phyloP scores from a whole-genome alignment of 1,140 invertebrate species.

The Ceratina calcarata region DNA sequence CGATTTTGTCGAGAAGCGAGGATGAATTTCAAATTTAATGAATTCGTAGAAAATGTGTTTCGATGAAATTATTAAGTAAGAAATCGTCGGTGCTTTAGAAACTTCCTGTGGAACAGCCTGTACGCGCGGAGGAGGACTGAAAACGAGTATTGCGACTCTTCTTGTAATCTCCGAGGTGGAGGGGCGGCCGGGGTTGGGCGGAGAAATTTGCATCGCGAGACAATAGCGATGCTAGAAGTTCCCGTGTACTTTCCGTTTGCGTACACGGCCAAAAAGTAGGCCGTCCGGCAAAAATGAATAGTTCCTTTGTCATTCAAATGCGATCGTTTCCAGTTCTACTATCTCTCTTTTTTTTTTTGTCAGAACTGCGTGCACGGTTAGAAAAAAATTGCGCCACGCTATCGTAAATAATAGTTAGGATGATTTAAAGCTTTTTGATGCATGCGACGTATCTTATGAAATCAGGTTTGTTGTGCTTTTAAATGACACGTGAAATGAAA shows the following conservation, averaged over 20 bases:
- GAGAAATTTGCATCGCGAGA: slow-evolving; percentile 46
- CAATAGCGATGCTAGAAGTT: slow-evolving; percentile 49
- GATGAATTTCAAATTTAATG: no score
- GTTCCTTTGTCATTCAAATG: slow-evolving; percentile 48
- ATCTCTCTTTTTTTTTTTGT: neutral
- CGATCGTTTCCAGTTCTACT: slow-evolving; percentile 33
- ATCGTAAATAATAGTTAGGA: no score
- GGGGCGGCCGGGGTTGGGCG: neutral
- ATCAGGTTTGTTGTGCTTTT: no score
- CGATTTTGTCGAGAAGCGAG: no score
- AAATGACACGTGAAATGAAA: no score
- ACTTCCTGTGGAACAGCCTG: neutral
- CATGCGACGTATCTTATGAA: no score
- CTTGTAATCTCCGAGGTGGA: slow-evolving; percentile 33
- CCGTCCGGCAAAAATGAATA: slow-evolving; percentile 46
- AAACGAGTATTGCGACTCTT: slow-evolving; percentile 40
- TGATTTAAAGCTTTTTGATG: no score
- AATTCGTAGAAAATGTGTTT: no score
- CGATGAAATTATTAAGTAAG: no score
- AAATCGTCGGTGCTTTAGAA: no score
- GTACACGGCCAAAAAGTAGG: slow-evolving; percentile 46
- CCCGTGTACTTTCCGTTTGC: slow-evolving; percentile 47
- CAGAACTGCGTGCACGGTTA: neutral
- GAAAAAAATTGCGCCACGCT: neutral
- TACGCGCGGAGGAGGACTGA: neutral